These are phyloP conservation scores for Morone chrysops DNA, from an alignment of 2,113 vertebrate species.

Conservation along the genomic window DNA sequence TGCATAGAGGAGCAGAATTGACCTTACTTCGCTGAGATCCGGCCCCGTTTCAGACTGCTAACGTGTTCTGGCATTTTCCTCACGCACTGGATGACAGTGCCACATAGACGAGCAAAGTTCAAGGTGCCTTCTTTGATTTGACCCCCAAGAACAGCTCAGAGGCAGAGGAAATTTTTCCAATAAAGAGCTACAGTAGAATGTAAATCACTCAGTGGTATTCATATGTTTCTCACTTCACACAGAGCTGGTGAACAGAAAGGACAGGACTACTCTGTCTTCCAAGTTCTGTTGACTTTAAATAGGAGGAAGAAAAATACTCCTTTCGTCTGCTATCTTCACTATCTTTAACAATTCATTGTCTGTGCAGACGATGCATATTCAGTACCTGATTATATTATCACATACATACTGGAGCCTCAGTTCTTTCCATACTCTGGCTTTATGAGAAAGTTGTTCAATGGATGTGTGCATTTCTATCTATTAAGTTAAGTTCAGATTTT, in stretches of 20 bases:
- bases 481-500: too few relatives aligned
- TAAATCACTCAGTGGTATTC: slow-evolving; percentile 36
- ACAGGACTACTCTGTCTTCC: slow-evolving; percentile 19
- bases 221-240: not conserved
- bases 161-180: not conserved
- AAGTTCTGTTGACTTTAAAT: slow-evolving; percentile 8
- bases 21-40: slow-evolving; percentile 51
- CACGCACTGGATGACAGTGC: slow-evolving; percentile 39
- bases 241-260: slow-evolving; percentile 1
- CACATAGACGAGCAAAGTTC: slow-evolving; percentile 40
- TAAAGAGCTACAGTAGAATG: slow-evolving; percentile 43
- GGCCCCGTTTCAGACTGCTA: slow-evolving; percentile 15
- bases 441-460: slow-evolving; percentile 2
- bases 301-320: slow-evolving; percentile 16
- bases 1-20: slow-evolving; percentile 37
- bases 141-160: slow-evolving; percentile 22
- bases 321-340: too few relatives aligned
- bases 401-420: not conserved
- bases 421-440: not conserved
- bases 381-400: not conserved
- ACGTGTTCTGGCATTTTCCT: slow-evolving; percentile 65
- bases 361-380: not conserved
- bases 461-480: not conserved
- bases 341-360: too few relatives aligned
- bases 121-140: slow-evolving; percentile 67